Percentiles rank a stretch among this genome's conserved stretches.
Evolutionary conservation across 2,888 invertebrate species (phyloP).

Genomic region (Ellobium chinense): DNA sequence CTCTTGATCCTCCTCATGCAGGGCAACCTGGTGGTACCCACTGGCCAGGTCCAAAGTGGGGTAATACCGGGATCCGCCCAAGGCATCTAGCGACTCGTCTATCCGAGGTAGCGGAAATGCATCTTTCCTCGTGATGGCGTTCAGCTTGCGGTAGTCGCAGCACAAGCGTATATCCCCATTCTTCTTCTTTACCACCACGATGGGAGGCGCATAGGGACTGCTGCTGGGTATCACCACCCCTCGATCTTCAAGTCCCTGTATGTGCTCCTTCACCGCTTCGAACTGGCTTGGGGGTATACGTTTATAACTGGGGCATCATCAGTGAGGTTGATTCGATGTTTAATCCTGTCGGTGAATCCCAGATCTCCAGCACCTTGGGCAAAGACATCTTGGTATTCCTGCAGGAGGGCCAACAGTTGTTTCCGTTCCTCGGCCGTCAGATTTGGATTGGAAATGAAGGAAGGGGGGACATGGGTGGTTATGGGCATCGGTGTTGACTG

Average conservation of each 20-base stretch:
- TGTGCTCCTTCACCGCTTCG: conserved; percentile 14
- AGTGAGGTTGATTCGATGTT: background rate
- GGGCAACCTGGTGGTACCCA: too few species aligned
- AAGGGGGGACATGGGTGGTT: background rate
- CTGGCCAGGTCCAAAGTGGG: too few species aligned
- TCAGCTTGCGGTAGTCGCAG: too few species aligned
- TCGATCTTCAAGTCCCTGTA: background rate
- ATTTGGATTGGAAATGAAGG: background rate
- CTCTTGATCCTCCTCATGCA: too few species aligned
- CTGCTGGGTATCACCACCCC: background rate
- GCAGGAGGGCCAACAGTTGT: background rate
- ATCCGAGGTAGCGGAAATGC: conserved; percentile 19
- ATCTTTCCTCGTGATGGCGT: conserved; percentile 6
- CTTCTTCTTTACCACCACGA: too few species aligned
- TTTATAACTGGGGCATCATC: conserved; percentile 5
- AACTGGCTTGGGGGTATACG: conserved; percentile 3
- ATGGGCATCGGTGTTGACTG: too few species aligned
- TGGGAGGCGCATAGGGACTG: conserved; percentile 27
- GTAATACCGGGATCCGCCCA: conserved; percentile 16
- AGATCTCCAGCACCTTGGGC: background rate
- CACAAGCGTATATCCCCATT: background rate
- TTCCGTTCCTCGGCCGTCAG: background rate
- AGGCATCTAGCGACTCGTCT: conserved; percentile 9
- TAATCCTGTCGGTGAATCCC: background rate
- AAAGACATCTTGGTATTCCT: background rate